Percentiles rank a stretch among this genome's conserved stretches.
Conservation (phyloP, 2,113 vertebrate species). For the Clarias batrachus region DNA sequence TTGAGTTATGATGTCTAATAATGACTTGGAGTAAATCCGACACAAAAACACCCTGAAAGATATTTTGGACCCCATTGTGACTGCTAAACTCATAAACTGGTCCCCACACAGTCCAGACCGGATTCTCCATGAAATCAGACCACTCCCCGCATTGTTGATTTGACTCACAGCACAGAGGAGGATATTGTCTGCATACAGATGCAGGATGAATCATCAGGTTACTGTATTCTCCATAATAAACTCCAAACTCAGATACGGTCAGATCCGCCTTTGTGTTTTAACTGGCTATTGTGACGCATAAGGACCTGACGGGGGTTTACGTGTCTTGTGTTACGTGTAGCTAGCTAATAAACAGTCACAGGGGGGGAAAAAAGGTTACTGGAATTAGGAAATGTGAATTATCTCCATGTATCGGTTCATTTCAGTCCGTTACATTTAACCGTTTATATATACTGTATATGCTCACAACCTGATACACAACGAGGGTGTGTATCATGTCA, state of each 20-base stretch:
- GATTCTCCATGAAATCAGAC: neutral
- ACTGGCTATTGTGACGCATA: neutral
- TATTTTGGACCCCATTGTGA: neutral
- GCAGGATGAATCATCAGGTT: conserved; percentile 8
- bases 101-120: neutral
- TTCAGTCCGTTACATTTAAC: neutral
- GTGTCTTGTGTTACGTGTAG: neutral
- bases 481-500: too few relatives aligned
- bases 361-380: neutral
- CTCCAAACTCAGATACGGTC: neutral
- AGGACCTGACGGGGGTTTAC: neutral
- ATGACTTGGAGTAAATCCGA: neutral
- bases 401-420: neutral
- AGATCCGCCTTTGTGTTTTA: neutral
- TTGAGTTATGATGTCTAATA: neutral
- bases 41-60: neutral
- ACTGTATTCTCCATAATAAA: neutral
- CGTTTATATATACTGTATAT: too few relatives aligned
- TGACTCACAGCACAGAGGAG: neutral
- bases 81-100: neutral
- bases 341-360: neutral
- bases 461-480: neutral
- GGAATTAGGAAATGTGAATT: neutral
- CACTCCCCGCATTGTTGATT: conserved; percentile 8
- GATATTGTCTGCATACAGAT: neutral